These are phyloP conservation scores for Trachelus troglodyta DNA, from an alignment of 2,888 invertebrate genomes.

Conservation along the genomic window DNA sequence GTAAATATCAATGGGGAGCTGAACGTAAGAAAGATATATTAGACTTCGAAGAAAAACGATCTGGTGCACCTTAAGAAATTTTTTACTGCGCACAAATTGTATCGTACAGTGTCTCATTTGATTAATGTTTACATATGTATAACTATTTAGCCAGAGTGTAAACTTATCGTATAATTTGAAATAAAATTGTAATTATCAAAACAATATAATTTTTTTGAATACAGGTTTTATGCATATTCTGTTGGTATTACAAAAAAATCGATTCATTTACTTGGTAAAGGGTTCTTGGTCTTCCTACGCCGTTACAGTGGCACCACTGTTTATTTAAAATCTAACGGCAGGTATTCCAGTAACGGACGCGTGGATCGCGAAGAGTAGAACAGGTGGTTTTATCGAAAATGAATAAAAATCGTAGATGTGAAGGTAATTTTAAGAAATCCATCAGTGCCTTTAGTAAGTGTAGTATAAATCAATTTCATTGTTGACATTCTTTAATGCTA, in stretches of 20 bases:
- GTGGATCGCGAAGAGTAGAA: too few species aligned
- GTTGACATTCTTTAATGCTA: too few species aligned
- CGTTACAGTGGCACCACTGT: not conserved
- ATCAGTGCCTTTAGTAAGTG: too few species aligned
- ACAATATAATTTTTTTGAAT: too few species aligned
- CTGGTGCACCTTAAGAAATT: not conserved
- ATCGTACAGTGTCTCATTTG: not conserved
- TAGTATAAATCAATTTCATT: too few species aligned
- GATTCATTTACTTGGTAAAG: not conserved
- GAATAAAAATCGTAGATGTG: too few species aligned
- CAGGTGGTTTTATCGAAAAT: too few species aligned
- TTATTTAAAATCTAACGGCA: not conserved
- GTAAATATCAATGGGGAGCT: conserved; percentile 49
- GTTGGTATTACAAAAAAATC: not conserved
- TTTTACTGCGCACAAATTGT: not conserved
- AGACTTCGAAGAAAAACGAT: conserved; percentile 34
- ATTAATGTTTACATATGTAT: not conserved
- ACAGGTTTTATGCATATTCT: not conserved
- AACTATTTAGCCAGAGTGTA: not conserved
- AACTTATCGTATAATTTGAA: not conserved
- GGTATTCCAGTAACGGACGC: too few species aligned
- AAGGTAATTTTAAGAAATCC: too few species aligned
- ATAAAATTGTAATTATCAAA: not conserved
- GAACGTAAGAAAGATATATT: conserved; percentile 44
- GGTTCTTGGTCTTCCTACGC: not conserved